Conservation (phyloP, 2,113 vertebrate species). For the Candoia aspera region DNA sequence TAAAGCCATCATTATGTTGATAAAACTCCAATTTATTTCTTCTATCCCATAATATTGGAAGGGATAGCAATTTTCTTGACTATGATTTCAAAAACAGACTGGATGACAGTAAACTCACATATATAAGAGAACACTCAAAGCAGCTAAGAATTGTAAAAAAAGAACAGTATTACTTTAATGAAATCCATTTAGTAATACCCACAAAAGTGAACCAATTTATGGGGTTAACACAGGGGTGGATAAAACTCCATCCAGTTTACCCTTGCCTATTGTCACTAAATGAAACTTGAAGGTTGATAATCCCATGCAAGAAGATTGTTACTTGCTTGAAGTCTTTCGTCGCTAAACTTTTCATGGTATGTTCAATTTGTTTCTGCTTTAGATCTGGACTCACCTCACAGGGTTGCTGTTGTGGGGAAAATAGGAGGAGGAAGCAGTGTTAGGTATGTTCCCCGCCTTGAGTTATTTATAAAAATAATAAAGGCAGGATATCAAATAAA, state of each 20-base stretch:
- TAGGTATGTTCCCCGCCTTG: no score
- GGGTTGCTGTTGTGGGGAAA: no score
- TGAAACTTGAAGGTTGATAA: not conserved
- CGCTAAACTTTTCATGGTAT: not conserved
- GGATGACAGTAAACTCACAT: not conserved
- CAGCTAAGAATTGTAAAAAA: not conserved
- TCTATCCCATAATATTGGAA: not conserved
- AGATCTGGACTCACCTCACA: no score
- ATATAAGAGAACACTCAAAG: not conserved
- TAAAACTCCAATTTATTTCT: not conserved
- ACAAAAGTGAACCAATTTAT: not conserved
- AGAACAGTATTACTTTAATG: not conserved
- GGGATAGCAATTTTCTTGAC: not conserved
- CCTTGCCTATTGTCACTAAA: not conserved
- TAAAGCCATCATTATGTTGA: not conserved
- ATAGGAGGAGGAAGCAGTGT: no score
- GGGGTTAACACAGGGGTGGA: not conserved
- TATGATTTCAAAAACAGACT: not conserved
- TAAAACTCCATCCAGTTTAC: not conserved
- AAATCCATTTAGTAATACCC: not conserved
- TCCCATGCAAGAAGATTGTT: not conserved
- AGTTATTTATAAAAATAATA: no score
- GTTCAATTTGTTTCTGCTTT: not conserved
- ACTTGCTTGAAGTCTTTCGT: not conserved
- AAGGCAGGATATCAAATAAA: no score